Evolutionary conservation across 2,797 vertebrate species (phyloP).

Genomic region (Halcyon leucocephala): DNA sequence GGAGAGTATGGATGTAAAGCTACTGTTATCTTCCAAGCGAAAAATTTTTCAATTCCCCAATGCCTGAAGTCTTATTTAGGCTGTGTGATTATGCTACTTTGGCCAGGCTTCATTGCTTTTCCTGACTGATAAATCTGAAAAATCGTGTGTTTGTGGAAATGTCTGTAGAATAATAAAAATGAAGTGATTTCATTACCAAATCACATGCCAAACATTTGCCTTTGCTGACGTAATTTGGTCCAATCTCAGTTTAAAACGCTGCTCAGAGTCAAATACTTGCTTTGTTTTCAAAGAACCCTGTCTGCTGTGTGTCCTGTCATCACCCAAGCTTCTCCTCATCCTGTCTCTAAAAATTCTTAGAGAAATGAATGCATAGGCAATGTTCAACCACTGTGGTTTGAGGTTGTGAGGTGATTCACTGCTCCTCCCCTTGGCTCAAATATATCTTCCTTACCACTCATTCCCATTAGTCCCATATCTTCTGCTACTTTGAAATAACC

Average conservation of each 20-base stretch:
- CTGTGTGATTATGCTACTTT: slow-evolving; percentile 18
- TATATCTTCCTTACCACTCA: not conserved
- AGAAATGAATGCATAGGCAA: not conserved
- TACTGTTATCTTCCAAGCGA: slow-evolving; percentile 9
- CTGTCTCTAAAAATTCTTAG: not conserved
- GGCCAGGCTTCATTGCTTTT: not conserved
- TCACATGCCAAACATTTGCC: slow-evolving; percentile 30
- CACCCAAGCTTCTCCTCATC: not conserved
- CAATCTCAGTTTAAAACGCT: slow-evolving; percentile 20
- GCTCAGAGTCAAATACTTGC: not conserved
- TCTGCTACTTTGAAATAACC: not conserved
- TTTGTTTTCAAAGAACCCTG: slow-evolving; percentile 11
- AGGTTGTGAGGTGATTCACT: not conserved
- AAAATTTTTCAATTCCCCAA: slow-evolving; percentile 16
- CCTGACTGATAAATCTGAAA: slow-evolving; percentile 37
- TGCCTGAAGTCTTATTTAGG: not conserved
- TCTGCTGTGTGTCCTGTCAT: slow-evolving; percentile 30
- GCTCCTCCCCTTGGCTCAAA: not conserved
- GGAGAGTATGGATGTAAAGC: not conserved
- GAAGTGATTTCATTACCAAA: slow-evolving; percentile 59
- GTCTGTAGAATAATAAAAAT: slow-evolving; percentile 52
- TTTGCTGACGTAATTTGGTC: slow-evolving; percentile 51
- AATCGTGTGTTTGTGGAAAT: not conserved
- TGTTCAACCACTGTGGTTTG: not conserved
- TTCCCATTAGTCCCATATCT: not conserved